Percentiles rank a stretch among this genome's conserved stretches.
Conservation (phyloP, 2,888 invertebrate species). For the Palloptera scutellata region DNA sequence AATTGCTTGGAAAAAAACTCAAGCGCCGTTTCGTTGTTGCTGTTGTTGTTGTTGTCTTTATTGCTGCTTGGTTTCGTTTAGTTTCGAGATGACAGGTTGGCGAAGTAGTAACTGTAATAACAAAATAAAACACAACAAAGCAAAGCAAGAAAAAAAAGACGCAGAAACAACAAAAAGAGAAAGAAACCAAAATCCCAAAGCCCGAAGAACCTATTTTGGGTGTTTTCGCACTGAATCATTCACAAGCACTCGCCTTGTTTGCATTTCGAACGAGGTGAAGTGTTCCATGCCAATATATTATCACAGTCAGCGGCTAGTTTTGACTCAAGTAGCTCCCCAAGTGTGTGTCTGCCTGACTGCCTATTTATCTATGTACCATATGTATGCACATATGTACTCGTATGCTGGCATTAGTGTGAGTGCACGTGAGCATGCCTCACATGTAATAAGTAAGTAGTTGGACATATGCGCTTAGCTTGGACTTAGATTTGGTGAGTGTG, state of each 20-base stretch:
- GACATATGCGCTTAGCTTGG: constrained; percentile 10
- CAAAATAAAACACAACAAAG: neutral
- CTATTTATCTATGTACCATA: constrained; percentile 10
- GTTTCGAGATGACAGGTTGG: constrained; percentile 53
- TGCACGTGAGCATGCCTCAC: too few relatives aligned
- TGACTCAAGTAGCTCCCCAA: constrained; percentile 27
- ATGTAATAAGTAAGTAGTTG: too few relatives aligned
- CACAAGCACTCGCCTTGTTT: constrained; percentile 41
- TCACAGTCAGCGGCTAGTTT: constrained; percentile 11
- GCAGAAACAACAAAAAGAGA: neutral
- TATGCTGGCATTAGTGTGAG: too few relatives aligned
- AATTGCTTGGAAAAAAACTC: constrained; percentile 13
- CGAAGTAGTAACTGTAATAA: constrained; percentile 7
- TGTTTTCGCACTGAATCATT: constrained; percentile 56
- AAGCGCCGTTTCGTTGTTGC: constrained; percentile 43
- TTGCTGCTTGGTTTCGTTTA: constrained; percentile 4
- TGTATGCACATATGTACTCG: constrained; percentile 20
- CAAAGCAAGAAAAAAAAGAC: neutral
- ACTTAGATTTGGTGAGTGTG: too few relatives aligned
- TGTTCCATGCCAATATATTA: too few relatives aligned
- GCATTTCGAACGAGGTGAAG: constrained; percentile 42
- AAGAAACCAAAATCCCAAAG: neutral
- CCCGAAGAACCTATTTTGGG: constrained; percentile 37
- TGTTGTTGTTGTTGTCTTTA: constrained; percentile 1
- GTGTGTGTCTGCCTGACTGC: constrained; percentile 49